A percentile compares a stretch with the other conserved stretches of the same genome.
phyloP scores from a whole-genome alignment of 2,797 vertebrate genomes.

The Lithobates pipiens region DNA sequence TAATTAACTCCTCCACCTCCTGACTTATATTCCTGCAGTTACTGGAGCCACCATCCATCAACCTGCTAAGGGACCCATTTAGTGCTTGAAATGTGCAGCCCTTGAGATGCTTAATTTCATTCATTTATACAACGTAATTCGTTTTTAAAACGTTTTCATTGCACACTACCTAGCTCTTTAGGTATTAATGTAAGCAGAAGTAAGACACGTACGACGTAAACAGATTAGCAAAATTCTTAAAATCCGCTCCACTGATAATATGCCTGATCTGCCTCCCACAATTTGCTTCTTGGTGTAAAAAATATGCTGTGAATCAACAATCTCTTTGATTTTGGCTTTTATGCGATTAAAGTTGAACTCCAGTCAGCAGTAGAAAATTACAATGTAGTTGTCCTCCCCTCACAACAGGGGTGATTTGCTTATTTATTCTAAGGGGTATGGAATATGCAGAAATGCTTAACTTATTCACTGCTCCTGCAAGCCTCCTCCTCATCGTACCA shows the following conservation, averaged over 20 bases:
- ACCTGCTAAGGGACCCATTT: slow-evolving; percentile 45
- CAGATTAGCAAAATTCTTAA: neutral
- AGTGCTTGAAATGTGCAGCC: slow-evolving; percentile 22
- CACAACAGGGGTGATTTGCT: too few species aligned
- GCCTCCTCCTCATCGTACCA: too few species aligned
- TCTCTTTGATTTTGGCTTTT: neutral
- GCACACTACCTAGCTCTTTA: neutral
- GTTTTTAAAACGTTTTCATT: neutral
- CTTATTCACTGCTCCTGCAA: too few species aligned
- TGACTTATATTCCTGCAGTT: slow-evolving; percentile 54
- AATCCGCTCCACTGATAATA: neutral
- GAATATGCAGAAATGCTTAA: too few species aligned
- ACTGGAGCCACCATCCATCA: slow-evolving; percentile 52
- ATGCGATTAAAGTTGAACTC: neutral
- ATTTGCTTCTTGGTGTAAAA: neutral
- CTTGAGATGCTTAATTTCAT: slow-evolving; percentile 26
- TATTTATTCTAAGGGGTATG: too few species aligned
- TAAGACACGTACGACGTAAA: neutral
- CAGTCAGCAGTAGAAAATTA: too few species aligned
- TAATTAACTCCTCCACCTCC: slow-evolving; percentile 62
- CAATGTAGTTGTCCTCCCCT: too few species aligned
- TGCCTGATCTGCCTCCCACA: neutral
- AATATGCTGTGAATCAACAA: too few species aligned
- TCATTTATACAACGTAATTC: slow-evolving; percentile 8
- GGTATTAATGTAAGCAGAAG: neutral